Conservation (phyloP, 2,113 vertebrate species). For the Ardeotis arabs region DNA sequence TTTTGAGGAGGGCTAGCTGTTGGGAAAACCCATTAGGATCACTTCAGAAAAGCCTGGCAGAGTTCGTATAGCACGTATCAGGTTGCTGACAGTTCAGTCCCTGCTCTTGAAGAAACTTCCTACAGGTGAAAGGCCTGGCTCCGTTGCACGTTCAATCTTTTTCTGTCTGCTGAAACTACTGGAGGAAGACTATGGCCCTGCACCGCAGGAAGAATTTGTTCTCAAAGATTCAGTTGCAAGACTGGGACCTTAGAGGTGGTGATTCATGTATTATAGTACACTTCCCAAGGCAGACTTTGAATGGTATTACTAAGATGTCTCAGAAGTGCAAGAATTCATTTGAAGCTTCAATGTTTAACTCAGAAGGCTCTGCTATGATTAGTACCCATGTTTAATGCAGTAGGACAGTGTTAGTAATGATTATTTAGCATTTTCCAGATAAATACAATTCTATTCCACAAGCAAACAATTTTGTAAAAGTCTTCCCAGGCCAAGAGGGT, state of each 20-base stretch:
- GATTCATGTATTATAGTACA: background rate
- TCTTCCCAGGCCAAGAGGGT: background rate
- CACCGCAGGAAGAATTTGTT: background rate
- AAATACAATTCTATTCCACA: background rate
- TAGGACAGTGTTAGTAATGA: background rate
- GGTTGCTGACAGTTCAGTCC: background rate
- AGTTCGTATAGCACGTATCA: fast-evolving
- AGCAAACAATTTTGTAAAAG: background rate
- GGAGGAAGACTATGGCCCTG: background rate
- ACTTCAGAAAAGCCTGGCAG: background rate
- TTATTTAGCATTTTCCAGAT: background rate
- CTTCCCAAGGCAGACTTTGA: background rate
- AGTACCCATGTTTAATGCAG: background rate
- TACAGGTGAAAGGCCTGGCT: background rate
- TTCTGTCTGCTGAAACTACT: background rate
- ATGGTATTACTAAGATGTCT: background rate
- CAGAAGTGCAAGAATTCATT: background rate
- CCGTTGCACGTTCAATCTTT: fast-evolving
- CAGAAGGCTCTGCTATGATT: background rate
- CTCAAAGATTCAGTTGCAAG: background rate
- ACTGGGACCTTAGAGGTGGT: background rate
- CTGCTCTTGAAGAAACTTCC: background rate
- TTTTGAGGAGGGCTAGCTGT: background rate
- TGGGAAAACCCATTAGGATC: background rate
- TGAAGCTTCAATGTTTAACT: background rate